Percentiles rank a stretch among this genome's conserved stretches.
Evolutionary conservation across 2,797 vertebrate species (phyloP).

Genomic region (Anabas testudineus): DNA sequence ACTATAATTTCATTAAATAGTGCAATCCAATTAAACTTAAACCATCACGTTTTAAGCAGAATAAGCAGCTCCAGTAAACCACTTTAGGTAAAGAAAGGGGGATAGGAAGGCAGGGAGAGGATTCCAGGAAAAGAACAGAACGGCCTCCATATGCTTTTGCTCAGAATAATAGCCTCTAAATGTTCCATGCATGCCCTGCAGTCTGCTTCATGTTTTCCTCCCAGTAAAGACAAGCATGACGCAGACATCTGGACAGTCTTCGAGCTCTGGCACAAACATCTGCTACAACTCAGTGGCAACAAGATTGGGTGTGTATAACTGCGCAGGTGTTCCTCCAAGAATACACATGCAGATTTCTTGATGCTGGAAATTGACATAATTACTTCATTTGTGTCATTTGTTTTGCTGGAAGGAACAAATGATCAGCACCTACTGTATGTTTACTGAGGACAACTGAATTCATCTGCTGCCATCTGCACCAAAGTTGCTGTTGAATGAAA

Average conservation of each 20-base stretch:
- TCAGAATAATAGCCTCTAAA: conserved; percentile 59
- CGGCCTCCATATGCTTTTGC: conserved; percentile 39
- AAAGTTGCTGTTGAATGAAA: conserved; percentile 1
- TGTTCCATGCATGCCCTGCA: conserved; percentile 37
- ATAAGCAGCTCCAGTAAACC: conserved; percentile 61
- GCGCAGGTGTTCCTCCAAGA: conserved; percentile 64
- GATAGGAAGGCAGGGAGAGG: conserved; percentile 42
- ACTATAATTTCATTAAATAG: conserved; percentile 51
- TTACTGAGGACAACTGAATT: conserved; percentile 26
- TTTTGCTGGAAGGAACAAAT: conserved; percentile 28
- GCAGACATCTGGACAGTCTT: conserved; percentile 71
- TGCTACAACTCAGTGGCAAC: conserved; percentile 52
- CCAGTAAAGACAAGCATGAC: conserved; percentile 38
- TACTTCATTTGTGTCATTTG: conserved; percentile 47
- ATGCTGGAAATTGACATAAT: conserved; percentile 49
- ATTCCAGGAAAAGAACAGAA: conserved; percentile 46
- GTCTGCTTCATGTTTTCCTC: conserved; percentile 44
- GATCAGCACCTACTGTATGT: conserved; percentile 16
- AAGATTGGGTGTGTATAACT: conserved; percentile 41
- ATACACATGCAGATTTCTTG: conserved; percentile 38
- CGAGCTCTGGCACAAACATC: conserved; percentile 61
- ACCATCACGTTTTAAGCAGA: conserved; percentile 40
- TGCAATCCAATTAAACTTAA: conserved; percentile 64
- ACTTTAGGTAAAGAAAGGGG: conserved; percentile 50
- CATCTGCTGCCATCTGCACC: conserved; percentile 16